Percentiles rank a stretch among this genome's conserved stretches.
These are phyloP conservation scores for Chrysolina oricalcia DNA, from an alignment of 2,888 invertebrate species.

Conservation along the genomic window DNA sequence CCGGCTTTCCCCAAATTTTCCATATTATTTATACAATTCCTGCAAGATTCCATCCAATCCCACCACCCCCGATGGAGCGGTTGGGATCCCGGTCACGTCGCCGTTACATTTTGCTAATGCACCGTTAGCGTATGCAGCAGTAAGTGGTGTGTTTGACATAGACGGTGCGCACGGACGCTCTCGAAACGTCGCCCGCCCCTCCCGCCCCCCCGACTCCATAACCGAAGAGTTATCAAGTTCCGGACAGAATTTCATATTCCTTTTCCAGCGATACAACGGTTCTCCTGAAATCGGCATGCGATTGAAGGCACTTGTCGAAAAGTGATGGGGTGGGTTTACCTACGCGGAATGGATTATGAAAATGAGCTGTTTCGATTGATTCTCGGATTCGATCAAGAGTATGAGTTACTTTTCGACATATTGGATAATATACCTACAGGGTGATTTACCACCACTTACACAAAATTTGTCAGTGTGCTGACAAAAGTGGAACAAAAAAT, in stretches of 20 bases:
- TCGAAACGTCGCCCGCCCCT: constrained; percentile 33
- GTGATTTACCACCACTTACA: no score
- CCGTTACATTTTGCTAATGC: constrained; percentile 68
- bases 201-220: constrained; percentile 35
- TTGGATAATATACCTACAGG: no score
- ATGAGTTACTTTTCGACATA: no score
- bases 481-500: no score
- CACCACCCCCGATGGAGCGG: constrained; percentile 17
- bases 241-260: constrained; percentile 50
- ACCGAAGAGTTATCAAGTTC: constrained; percentile 53
- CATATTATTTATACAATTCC: constrained; percentile 23
- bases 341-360: not conserved
- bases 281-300: constrained; percentile 41
- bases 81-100: constrained; percentile 60
- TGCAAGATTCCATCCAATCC: constrained; percentile 32
- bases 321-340: constrained; percentile 1
- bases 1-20: not conserved
- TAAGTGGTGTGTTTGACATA: constrained; percentile 71
- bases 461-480: no score
- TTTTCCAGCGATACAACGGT: constrained; percentile 40
- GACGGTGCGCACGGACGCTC: constrained; percentile 65
- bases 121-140: constrained; percentile 69
- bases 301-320: constrained; percentile 26
- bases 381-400: no score
- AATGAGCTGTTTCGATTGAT: not conserved